Percentiles rank a stretch among this genome's conserved stretches.
Evolutionary conservation across 2,888 invertebrate species (phyloP).

Genomic region (Synanthedon formicaeformis): DNA sequence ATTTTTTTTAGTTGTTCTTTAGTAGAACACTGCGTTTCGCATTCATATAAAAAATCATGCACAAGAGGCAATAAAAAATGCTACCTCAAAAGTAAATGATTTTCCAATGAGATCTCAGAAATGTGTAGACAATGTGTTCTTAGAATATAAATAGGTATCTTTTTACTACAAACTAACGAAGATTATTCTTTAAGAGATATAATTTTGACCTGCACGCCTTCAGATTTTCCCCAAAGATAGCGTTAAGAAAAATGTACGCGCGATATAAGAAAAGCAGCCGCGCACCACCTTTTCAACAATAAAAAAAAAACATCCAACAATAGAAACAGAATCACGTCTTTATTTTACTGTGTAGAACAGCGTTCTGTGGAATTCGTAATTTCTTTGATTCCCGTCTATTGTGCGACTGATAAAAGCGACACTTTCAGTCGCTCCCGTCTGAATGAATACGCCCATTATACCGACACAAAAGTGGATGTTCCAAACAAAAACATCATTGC

Average conservation of each 20-base stretch:
- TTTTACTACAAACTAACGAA: too few relatives aligned
- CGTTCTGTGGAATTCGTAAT: conserved; percentile 52
- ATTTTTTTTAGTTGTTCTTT: too few relatives aligned
- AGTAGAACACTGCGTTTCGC: too few relatives aligned
- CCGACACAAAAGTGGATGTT: conserved; percentile 61
- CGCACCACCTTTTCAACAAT: conserved; percentile 1
- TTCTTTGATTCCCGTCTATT: conserved; percentile 65
- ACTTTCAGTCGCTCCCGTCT: conserved; percentile 52
- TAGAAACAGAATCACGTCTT: conserved; percentile 18
- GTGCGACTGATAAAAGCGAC: conserved; percentile 64
- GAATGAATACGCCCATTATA: conserved; percentile 67
- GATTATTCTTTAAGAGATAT: background rate
- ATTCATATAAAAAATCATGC: too few relatives aligned
- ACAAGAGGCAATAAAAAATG: too few relatives aligned
- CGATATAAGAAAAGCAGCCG: conserved; percentile 1
- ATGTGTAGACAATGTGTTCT: too few relatives aligned
- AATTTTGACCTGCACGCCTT: background rate
- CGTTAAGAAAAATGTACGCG: background rate
- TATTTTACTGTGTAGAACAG: conserved; percentile 57
- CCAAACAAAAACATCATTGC: conserved; percentile 59
- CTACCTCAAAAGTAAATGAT: too few relatives aligned
- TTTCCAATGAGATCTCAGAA: too few relatives aligned
- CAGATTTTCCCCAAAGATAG: background rate
- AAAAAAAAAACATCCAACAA: conserved; percentile 7
- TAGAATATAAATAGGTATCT: too few relatives aligned